Percentiles rank a stretch among this genome's conserved stretches.
phyloP scores from a whole-genome alignment of 1,140 invertebrate species.

The Zophobas atratus region DNA sequence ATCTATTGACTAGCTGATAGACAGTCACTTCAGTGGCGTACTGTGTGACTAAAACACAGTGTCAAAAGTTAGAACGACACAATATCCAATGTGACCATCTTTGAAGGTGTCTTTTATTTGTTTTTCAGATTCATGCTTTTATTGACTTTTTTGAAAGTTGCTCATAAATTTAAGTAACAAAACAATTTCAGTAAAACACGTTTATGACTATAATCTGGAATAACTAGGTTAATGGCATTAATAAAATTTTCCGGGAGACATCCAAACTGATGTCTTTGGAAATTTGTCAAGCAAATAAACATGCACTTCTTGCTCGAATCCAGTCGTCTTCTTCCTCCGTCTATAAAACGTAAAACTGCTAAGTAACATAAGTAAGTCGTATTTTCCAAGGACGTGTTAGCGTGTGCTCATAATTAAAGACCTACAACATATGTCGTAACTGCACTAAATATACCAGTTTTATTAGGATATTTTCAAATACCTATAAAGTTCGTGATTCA shows the following conservation, averaged over 20 bases:
- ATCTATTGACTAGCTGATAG: too few relatives aligned
- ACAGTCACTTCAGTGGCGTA: too few relatives aligned
- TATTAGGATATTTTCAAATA: slow-evolving; percentile 49
- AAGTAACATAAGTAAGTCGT: slow-evolving; percentile 33
- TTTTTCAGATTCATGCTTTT: too few relatives aligned
- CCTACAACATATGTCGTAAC: slow-evolving; percentile 51
- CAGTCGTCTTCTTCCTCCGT: neutral
- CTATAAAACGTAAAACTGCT: slow-evolving; percentile 10
- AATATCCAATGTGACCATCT: too few relatives aligned
- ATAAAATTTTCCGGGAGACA: slow-evolving; percentile 3
- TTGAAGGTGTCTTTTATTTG: too few relatives aligned
- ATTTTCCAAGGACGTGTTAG: slow-evolving; percentile 38
- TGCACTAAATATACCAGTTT: slow-evolving; percentile 51
- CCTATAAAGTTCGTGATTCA: slow-evolving; percentile 50
- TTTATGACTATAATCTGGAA: neutral
- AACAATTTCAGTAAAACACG: neutral
- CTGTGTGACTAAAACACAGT: too few relatives aligned
- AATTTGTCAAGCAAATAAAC: slow-evolving; percentile 41
- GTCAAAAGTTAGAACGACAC: too few relatives aligned
- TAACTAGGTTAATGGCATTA: slow-evolving; percentile 10
- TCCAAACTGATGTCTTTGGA: slow-evolving; percentile 7
- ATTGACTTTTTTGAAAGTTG: too few relatives aligned
- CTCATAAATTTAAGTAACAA: neutral
- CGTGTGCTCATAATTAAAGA: slow-evolving; percentile 50
- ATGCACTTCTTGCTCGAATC: neutral